Evolutionary conservation across 2,888 invertebrate genomes (phyloP), one percentile per base, ranked within the genome.

Genomic region (Linnaemya tessellans): DNA sequence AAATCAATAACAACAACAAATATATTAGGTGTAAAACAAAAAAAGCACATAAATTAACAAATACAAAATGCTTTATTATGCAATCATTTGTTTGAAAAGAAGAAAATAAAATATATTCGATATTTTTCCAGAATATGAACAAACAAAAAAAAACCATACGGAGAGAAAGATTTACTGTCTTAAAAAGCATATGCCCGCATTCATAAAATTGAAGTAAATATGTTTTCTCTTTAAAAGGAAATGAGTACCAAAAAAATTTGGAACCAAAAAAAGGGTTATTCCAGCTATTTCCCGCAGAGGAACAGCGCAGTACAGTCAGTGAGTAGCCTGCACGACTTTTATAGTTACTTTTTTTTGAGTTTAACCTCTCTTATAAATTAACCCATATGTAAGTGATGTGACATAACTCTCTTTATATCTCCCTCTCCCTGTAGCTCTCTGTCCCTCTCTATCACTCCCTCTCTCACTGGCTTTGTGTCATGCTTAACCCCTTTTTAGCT

Each of bases 51-150:
- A 22, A 22, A 43, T 15, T 5, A 15, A 35, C 20, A 73, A 35
- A 20, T 46, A 20, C 35, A 20, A 1, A 15, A 35, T 38, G 20
- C 30, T 11, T n/a, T 46, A 68, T 80, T 80, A 80, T 74, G 80
- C 67, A 80, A 80, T 74, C 58, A 8, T 43, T n/a, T 56, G 30
- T 15, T 65, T 20, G 38, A 15, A 70, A 25, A 22, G 22, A 65
- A n/a, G 20, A 46, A n/a, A 75, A n/a, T n/a, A 65, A 54, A 51
- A 11, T 18, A 56, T 5, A 54, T 20, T 30, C 56, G 11, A 58
- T 5, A 25, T 9, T 30, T 58, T 49, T 67, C 30, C 18, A 43
- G 20, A 73, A 73, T 20, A 56, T 15, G 3, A n/a, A n/a, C n/a
- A n/a, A n/a, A n/a, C n/a, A 22, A 49, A 70, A 25, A 56, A 58